phyloP scores from a whole-genome alignment of 2,888 invertebrate genomes.

The Netelia inedita region DNA sequence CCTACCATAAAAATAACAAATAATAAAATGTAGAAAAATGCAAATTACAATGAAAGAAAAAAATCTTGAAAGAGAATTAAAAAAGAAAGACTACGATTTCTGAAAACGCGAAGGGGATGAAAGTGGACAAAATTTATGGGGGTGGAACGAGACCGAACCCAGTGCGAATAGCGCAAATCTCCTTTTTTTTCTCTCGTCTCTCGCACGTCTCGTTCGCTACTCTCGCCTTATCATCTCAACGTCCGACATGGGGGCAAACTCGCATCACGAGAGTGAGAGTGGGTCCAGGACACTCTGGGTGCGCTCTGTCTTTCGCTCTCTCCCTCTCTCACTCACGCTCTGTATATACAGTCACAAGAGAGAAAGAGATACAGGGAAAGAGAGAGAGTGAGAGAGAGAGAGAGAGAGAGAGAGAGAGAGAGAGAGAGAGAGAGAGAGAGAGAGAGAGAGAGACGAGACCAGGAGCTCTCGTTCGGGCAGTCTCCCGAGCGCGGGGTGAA shows the following conservation, averaged over 20 bases:
- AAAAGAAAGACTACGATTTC: background rate
- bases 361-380: slow-evolving; percentile 35
- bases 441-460: slow-evolving; percentile 51
- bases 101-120: background rate
- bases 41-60: background rate
- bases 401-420: slow-evolving; percentile 27
- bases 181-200: slow-evolving; percentile 4
- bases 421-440: background rate
- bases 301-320: slow-evolving; percentile 18
- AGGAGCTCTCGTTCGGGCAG: slow-evolving; percentile 53
- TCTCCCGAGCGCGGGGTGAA: slow-evolving; percentile 75
- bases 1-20: background rate
- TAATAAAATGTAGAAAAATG: background rate
- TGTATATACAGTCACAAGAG: background rate
- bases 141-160: background rate
- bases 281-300: slow-evolving; percentile 36
- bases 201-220: background rate
- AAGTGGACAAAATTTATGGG: background rate
- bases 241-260: slow-evolving; percentile 8
- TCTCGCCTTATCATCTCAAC: slow-evolving; percentile 29
- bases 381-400: slow-evolving; percentile 2
- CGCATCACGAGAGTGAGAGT: slow-evolving; percentile 18
- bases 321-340: slow-evolving; percentile 19
- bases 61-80: background rate
- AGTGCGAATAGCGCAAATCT: background rate